These are phyloP conservation scores for Malachius bipustulatus DNA, from an alignment of 2,888 invertebrate genomes.

Conservation along the genomic window DNA sequence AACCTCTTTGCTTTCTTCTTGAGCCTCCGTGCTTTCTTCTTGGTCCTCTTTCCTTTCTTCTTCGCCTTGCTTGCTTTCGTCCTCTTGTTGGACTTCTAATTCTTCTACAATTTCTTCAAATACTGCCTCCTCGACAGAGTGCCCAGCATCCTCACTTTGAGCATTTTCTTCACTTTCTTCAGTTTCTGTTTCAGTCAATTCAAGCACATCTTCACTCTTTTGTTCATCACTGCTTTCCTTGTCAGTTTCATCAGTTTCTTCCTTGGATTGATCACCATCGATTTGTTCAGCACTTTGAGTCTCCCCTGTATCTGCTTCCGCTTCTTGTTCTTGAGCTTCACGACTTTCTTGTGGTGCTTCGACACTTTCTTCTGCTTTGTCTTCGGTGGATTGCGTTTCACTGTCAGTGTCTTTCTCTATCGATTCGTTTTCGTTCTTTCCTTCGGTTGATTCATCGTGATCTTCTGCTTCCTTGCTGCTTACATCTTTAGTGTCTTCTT, in stretches of 20 bases:
- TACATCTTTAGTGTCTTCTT: conserved; percentile 30
- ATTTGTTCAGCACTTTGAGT: conserved; percentile 25
- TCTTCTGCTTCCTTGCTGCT: conserved; percentile 27
- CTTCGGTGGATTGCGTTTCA: too few species aligned
- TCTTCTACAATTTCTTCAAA: conserved; percentile 15
- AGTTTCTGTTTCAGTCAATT: conserved; percentile 15
- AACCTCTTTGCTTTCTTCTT: conserved; percentile 17
- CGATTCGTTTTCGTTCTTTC: too few species aligned
- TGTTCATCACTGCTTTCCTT: conserved; percentile 20
- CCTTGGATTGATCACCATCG: too few species aligned
- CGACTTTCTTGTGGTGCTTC: conserved; percentile 8
- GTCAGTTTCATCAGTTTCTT: conserved; percentile 17
- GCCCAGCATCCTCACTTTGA: conserved; percentile 14
- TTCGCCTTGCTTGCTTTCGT: conserved; percentile 15
- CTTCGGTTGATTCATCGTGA: conserved; percentile 20
- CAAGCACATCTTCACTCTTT: conserved; percentile 28
- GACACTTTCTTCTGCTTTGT: conserved; percentile 17
- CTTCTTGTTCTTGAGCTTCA: conserved; percentile 15
- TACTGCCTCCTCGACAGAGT: conserved; percentile 5
- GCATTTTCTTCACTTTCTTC: conserved; percentile 22
- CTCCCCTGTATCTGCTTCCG: conserved; percentile 17
- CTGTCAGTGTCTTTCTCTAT: too few species aligned
- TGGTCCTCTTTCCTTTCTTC: conserved; percentile 16
- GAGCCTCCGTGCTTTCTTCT: conserved; percentile 18
- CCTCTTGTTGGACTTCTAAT: conserved; percentile 3